Conservation (phyloP, 2,888 invertebrate genomes). For the Autographa pulchrina region DNA sequence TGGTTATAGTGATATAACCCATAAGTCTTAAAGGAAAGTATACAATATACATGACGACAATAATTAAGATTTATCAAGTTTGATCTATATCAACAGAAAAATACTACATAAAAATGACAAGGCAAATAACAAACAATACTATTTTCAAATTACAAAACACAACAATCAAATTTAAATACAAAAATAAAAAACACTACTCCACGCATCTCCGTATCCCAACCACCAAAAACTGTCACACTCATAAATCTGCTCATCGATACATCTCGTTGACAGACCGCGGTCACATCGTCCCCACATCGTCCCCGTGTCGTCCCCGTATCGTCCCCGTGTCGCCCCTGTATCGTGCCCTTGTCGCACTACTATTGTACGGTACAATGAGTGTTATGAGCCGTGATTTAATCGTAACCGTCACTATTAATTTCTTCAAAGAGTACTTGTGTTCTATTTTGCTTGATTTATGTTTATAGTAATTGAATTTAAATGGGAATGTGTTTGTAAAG, state of each 20-base stretch:
- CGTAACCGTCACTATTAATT: conserved; percentile 34
- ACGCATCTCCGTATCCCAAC: not conserved
- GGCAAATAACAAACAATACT: too few species aligned
- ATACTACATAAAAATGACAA: too few species aligned
- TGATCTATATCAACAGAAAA: too few species aligned
- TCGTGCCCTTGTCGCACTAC: conserved; percentile 12
- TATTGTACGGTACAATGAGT: conserved; percentile 45
- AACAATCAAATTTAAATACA: not conserved
- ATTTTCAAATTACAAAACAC: not conserved
- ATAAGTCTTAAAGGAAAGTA: too few species aligned
- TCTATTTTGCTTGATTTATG: conserved; percentile 36
- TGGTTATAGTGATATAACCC: too few species aligned
- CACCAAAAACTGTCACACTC: conserved; percentile 35
- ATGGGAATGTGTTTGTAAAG: conserved; percentile 19
- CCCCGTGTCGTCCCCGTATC: conserved; percentile 31
- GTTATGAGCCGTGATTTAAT: conserved; percentile 58
- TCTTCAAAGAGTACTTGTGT: conserved; percentile 39
- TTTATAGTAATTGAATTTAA: conserved; percentile 31
- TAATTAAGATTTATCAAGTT: too few species aligned
- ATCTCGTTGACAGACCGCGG: conserved; percentile 55
- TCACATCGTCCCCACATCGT: conserved; percentile 39
- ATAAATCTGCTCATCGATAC: conserved; percentile 60
- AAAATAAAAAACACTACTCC: conserved; percentile 12
- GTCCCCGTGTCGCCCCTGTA: conserved; percentile 25
- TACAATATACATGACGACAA: too few species aligned